Conservation (phyloP, 2,888 invertebrate genomes). For the Andrena minutula region DNA sequence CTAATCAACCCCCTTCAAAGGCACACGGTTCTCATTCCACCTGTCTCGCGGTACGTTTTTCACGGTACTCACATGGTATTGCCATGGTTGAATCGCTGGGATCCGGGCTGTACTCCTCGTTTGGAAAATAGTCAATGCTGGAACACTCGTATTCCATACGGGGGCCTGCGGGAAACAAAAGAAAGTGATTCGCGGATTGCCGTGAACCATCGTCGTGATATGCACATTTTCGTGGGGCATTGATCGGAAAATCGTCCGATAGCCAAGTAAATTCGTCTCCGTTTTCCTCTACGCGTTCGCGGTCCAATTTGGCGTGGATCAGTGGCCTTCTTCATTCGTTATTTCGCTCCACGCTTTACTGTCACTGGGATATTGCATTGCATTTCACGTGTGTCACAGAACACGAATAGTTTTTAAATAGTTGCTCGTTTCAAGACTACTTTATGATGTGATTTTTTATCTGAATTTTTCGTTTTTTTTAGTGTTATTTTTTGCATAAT, state of each 20-base stretch:
- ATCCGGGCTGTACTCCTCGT: conserved; percentile 94
- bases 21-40: conserved; percentile 49
- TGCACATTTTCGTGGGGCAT: conserved; percentile 29
- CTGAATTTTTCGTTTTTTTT: too few relatives aligned
- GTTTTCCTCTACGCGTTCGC: background rate
- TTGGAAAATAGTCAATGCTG: conserved; percentile 95
- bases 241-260: conserved; percentile 19
- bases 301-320: background rate
- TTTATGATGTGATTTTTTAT: too few relatives aligned
- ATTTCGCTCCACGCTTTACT: too few relatives aligned
- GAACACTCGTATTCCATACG: conserved; percentile 90
- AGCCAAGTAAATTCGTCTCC: conserved; percentile 17
- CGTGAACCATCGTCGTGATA: background rate
- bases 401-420: too few relatives aligned
- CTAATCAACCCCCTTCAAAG: conserved; percentile 66
- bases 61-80: conserved; percentile 94
- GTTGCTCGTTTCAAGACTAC: too few relatives aligned
- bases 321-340: background rate
- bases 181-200: conserved; percentile 34
- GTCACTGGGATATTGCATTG: too few relatives aligned
- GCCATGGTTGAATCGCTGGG: conserved; percentile 96
- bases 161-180: conserved; percentile 87
- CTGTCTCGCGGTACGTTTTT: conserved; percentile 45
- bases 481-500: too few relatives aligned
- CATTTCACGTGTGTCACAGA: too few relatives aligned